Base-by-base conservation (phyloP, 1,140 invertebrate species). In the Druon quercuslanigerum region DNA sequence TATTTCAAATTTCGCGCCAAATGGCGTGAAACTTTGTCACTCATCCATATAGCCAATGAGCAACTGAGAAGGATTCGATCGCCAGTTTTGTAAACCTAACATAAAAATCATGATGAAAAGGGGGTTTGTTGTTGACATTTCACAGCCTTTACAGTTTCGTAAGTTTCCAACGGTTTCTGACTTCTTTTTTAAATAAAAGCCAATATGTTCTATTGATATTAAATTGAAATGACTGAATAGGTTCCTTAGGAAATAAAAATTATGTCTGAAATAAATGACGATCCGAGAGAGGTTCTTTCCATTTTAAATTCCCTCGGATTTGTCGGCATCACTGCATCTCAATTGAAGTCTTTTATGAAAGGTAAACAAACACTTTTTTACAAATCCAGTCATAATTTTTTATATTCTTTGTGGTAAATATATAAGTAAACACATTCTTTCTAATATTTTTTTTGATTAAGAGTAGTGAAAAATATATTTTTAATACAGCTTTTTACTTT, bases 341-440 rank as follows among this genome's bases (percentile, higher is more conserved):
- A 91, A 77, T 83, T 91, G 40, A 90, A 91, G 86, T 82, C 80
- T 72, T 91, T 91, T 80, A 90, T 91, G 86, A 91, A 91, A 90
- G 90, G 90, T 90, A 81, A 79, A 51, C 54, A 73, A 74, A 50
- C 19, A 16, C 33, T 16, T 19, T 46, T 25, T 51, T 1, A 73
- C 51, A 54, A 25, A 50, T 13, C 7, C 6, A 33, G 0, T 50
- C 71, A 76, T 50, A 33, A 70, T 71, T 20, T 54, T 54, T 9
- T 9, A 46, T 11, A 46, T 46, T 46, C 40, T 11, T 46, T 7
- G 11, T 46, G 1, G 40, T 46, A 46, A 46, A 46, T 9, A 11
- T 46, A 46, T 46, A 46, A 46, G 8, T 0, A 0, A 7, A 46
- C 9, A 11, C 7, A 46, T 46, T 46, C 0, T 46, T 46, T 8